These are phyloP conservation scores for Calliphora vomitoria DNA, from an alignment of 2,888 invertebrate species.

Conservation along the genomic window DNA sequence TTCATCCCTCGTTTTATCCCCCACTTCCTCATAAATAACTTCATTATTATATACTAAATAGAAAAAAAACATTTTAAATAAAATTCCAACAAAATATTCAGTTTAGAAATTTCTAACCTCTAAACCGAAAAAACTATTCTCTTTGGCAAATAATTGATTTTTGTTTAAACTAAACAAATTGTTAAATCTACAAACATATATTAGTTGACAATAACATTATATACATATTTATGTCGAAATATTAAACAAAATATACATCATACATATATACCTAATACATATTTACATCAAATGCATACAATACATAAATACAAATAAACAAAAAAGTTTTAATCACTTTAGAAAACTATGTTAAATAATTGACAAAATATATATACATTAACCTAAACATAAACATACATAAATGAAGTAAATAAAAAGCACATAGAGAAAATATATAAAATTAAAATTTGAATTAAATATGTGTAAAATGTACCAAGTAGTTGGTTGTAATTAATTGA, in stretches of 20 bases:
- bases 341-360: slow-evolving; percentile 11
- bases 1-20: slow-evolving; percentile 32
- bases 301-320: slow-evolving; percentile 47
- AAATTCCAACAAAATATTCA: slow-evolving; percentile 12
- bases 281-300: slow-evolving; percentile 27
- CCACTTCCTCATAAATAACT: slow-evolving; percentile 2
- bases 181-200: slow-evolving; percentile 63
- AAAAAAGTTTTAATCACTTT: slow-evolving; percentile 57
- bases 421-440: too few species aligned
- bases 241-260: neutral
- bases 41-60: neutral
- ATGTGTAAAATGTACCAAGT: slow-evolving; percentile 17
- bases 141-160: slow-evolving; percentile 54
- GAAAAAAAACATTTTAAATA: slow-evolving; percentile 1
- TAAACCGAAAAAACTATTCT: slow-evolving; percentile 10
- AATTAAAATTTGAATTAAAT: neutral
- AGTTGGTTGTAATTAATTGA: slow-evolving; percentile 40
- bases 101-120: neutral
- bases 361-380: neutral
- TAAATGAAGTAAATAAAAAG: neutral
- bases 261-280: slow-evolving; percentile 24
- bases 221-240: slow-evolving; percentile 57
- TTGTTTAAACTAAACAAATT: slow-evolving; percentile 49
- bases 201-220: slow-evolving; percentile 74
- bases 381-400: slow-evolving; percentile 23